Percentiles rank a stretch among this genome's conserved stretches.
Conservation (phyloP, 2,797 vertebrate genomes). For the Microcaecilia unicolor region DNA sequence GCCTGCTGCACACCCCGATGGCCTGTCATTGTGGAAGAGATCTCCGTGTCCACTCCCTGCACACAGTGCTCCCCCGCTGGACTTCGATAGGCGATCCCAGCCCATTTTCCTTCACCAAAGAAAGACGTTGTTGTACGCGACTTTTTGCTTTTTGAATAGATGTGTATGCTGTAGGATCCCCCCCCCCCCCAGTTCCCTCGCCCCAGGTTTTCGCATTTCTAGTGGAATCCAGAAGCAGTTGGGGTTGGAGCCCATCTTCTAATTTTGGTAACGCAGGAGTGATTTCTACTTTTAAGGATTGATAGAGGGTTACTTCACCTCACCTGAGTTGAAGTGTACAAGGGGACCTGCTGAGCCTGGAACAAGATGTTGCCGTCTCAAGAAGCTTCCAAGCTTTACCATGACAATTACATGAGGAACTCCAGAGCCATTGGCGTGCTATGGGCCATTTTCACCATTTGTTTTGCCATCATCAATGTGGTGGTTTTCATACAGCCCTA, state of each 20-base stretch:
- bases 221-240: not conserved
- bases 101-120: not conserved
- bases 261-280: not conserved
- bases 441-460: slow-evolving; percentile 96
- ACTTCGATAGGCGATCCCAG: not conserved
- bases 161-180: not conserved
- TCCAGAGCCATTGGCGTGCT: slow-evolving; percentile 89
- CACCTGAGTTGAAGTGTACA: not conserved
- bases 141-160: not conserved
- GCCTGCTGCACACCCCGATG: slow-evolving; percentile 6
- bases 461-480: slow-evolving; percentile 95
- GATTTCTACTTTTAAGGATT: not conserved
- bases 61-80: slow-evolving; percentile 3
- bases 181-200: not conserved
- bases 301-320: not conserved
- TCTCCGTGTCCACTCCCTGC: not conserved
- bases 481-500: slow-evolving; percentile 96
- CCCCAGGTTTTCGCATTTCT: not conserved
- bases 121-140: slow-evolving; percentile 2
- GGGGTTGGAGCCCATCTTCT: not conserved
- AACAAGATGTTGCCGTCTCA: slow-evolving; percentile 86
- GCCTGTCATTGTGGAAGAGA: not conserved
- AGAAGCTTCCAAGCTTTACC: slow-evolving; percentile 91
- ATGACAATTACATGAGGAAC: slow-evolving; percentile 91
- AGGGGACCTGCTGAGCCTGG: slow-evolving; percentile 7